Evolutionary conservation across 2,888 invertebrate genomes (phyloP).

Genomic region (Amphipyra berbera): DNA sequence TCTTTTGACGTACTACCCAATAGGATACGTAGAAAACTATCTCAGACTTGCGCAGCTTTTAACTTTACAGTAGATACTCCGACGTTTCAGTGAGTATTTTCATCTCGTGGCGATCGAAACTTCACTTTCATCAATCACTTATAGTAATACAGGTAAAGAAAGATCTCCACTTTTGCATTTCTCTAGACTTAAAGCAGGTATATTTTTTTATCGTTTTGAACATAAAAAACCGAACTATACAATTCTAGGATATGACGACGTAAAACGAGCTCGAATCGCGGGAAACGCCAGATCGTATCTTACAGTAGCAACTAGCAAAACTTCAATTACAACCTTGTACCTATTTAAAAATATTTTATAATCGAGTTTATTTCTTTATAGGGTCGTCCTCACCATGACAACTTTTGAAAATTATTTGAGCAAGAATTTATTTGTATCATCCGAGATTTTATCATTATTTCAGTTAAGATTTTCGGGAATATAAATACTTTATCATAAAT

Average conservation of each 20-base stretch:
- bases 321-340: background rate
- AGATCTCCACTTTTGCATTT: constrained; percentile 10
- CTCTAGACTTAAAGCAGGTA: background rate
- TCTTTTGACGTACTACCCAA: background rate
- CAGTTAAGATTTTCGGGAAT: background rate
- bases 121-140: constrained; percentile 38
- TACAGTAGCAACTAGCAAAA: too few species aligned
- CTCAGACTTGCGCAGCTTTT: constrained; percentile 9
- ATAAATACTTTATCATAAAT: background rate
- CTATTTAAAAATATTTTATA: background rate
- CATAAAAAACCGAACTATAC: too few species aligned
- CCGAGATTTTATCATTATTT: background rate
- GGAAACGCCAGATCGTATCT: too few species aligned
- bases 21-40: background rate
- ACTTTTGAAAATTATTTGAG: background rate
- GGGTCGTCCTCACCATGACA: background rate
- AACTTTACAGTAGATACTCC: constrained; percentile 25
- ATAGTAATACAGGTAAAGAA: constrained; percentile 23
- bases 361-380: background rate
- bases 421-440: background rate
- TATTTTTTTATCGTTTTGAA: too few species aligned
- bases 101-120: constrained; percentile 3
- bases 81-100: constrained; percentile 20
- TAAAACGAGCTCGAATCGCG: too few species aligned
- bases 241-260: too few species aligned